These are phyloP conservation scores for Halictus rubicundus DNA, from an alignment of 1,140 invertebrate species.

Conservation along the genomic window DNA sequence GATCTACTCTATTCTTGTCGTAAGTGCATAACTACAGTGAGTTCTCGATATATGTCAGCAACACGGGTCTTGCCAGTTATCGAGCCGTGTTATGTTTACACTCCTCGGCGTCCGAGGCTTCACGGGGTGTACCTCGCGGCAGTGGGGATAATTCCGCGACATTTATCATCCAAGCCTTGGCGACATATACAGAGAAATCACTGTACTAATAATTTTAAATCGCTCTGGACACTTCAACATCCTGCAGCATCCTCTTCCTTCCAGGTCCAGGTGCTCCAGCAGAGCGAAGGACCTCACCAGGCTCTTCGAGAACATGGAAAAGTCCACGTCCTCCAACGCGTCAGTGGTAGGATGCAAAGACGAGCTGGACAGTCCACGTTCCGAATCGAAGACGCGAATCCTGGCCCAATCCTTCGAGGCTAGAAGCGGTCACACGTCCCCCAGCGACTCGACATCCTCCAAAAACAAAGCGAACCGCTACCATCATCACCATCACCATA, in stretches of 20 bases:
- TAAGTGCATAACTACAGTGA: too few relatives aligned
- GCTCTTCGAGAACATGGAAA: constrained; percentile 75
- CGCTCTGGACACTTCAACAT: too few relatives aligned
- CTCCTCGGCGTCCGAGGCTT: too few relatives aligned
- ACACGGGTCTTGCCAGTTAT: too few relatives aligned
- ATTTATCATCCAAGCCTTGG: too few relatives aligned
- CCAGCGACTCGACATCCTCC: constrained; percentile 69
- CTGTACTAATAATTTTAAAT: too few relatives aligned
- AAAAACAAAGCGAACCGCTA: constrained; percentile 64
- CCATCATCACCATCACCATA: constrained; percentile 66
- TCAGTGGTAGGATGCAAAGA: constrained; percentile 54
- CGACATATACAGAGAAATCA: too few relatives aligned
- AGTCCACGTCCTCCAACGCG: constrained; percentile 54
- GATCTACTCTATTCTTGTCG: too few relatives aligned
- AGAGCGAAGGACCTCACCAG: constrained; percentile 76
- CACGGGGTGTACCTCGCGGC: too few relatives aligned
- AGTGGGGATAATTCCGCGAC: too few relatives aligned
- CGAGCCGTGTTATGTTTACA: too few relatives aligned
- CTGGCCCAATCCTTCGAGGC: constrained; percentile 76
- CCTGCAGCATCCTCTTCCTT: background rate
- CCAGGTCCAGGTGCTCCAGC: constrained; percentile 75
- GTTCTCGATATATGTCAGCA: too few relatives aligned
- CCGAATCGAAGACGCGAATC: constrained; percentile 75
- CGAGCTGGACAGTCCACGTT: constrained; percentile 59
- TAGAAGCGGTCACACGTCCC: constrained; percentile 74